Evolutionary conservation across 2,888 invertebrate species (phyloP), one percentile per base, ranked within the genome.

Genomic region (Helobdella robusta): DNA sequence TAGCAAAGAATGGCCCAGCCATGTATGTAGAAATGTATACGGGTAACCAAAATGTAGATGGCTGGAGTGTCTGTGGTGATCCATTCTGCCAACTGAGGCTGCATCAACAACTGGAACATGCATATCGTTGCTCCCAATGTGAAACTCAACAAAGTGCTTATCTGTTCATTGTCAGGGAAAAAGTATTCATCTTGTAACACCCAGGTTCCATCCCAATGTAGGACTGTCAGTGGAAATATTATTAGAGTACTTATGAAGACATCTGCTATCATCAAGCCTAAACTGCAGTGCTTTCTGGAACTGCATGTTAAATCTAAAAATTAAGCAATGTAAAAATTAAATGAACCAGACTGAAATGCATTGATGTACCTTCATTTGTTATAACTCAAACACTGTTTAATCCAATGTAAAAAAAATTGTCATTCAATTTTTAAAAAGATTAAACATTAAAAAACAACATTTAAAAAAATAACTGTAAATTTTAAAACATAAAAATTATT

Each of bases 171-270:
- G 15, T 60, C 60, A 3, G 70, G 70, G 34, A 66, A 58, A 56
- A 70, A 60, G 62, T 71, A 72, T 36, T 64, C 67, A 60, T 72
- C 72, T 52, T 69, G 71, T 1, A 72, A 68, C 15, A 67, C 68
- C 71, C 72, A 72, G 1, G 71, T 71, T 23, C 72, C 72, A n/a
- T 71, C 65, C 72, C 72, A 72, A 63, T 71, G 68, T 18, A 71
- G 36, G 20, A 72, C 66, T 34, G 69, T 59, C 20, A 72, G 56
- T 0, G 72, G 72, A 64, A 71, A 72, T 40, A 72, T 65, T 46
- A 71, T 64, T 32, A 69, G 66, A 15, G 70, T 54, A 62, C 68
- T 68, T 35, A 71, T 50, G 5, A 68, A 40, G 25, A 59, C 64
- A 56, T 71, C 71, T 20, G 62, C 61, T 15, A 70, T 58, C 15